These are phyloP conservation scores for Cydia amplana DNA, from an alignment of 1,140 invertebrate genomes.

Conservation along the genomic window DNA sequence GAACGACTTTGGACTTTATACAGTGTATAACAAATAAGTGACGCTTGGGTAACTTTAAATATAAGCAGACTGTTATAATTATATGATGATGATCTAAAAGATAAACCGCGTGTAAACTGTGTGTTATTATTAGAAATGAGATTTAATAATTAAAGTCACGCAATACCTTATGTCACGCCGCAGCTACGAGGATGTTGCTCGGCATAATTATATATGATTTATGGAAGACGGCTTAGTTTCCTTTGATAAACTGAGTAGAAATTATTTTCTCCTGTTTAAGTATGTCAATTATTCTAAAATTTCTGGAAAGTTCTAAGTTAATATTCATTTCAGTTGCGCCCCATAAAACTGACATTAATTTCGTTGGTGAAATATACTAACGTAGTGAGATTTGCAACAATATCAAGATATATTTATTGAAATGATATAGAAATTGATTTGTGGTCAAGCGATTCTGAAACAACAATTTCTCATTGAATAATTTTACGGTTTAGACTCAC, in stretches of 20 bases:
- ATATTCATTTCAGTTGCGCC: too few species aligned
- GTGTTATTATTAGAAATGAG: conserved; percentile 25
- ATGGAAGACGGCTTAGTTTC: conserved; percentile 6
- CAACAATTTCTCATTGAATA: too few species aligned
- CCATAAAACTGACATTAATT: too few species aligned
- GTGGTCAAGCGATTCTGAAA: background rate
- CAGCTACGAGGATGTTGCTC: background rate
- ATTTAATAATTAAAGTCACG: conserved; percentile 29
- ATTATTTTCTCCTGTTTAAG: background rate
- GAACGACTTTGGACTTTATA: conserved; percentile 8
- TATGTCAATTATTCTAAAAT: background rate
- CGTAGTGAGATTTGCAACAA: too few species aligned
- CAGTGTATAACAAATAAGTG: background rate
- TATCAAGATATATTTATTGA: background rate
- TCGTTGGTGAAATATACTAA: too few species aligned
- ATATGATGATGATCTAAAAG: conserved; percentile 19
- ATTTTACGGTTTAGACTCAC: too few species aligned
- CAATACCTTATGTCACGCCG: conserved; percentile 21
- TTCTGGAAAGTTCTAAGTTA: background rate
- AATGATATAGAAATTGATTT: conserved; percentile 17
- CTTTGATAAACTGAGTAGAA: background rate
- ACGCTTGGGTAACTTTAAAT: conserved; percentile 1
- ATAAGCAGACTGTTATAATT: conserved; percentile 2
- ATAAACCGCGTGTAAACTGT: conserved; percentile 8
- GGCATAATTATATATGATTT: conserved; percentile 17